Evolutionary conservation across 2,888 invertebrate genomes (phyloP).

Genomic region (Apeira syringaria): DNA sequence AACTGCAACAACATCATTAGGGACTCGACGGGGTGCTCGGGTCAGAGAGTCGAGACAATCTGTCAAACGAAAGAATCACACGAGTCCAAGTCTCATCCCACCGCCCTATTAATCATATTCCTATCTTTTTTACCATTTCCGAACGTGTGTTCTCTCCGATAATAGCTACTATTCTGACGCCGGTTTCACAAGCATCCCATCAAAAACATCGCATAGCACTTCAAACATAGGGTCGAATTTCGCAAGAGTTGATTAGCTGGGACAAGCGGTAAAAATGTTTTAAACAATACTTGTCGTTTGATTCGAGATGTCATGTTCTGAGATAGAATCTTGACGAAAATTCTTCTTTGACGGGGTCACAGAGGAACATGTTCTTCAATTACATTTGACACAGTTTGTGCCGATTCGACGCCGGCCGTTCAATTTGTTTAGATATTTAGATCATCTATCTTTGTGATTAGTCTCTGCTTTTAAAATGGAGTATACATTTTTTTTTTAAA

Average conservation of each 20-base stretch:
- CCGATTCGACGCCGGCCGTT: constrained; percentile 38
- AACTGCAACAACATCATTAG: constrained; percentile 66
- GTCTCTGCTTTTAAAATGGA: constrained; percentile 49
- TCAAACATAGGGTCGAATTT: constrained; percentile 29
- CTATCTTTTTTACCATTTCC: constrained; percentile 75
- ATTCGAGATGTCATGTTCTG: constrained; percentile 75
- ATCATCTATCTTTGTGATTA: constrained; percentile 56
- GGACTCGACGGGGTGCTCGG: constrained; percentile 75
- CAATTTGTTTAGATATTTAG: constrained; percentile 54
- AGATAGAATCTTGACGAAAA: constrained; percentile 77
- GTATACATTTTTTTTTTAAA: constrained; percentile 37
- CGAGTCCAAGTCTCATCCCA: constrained; percentile 63
- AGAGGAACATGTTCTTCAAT: constrained; percentile 70
- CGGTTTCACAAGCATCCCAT: constrained; percentile 44
- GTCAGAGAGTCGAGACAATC: constrained; percentile 81
- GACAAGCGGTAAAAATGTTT: constrained; percentile 55
- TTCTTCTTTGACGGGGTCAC: constrained; percentile 76
- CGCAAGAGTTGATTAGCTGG: constrained; percentile 33
- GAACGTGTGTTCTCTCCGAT: constrained; percentile 75
- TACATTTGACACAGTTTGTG: constrained; percentile 69
- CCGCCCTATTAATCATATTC: constrained; percentile 81
- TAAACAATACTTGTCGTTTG: constrained; percentile 77
- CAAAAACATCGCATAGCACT: constrained; percentile 29
- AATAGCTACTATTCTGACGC: constrained; percentile 74
- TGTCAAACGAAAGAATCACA: constrained; percentile 82